phyloP scores from a whole-genome alignment of 1,140 invertebrate species.

The Temnothorax curvispinosus region DNA sequence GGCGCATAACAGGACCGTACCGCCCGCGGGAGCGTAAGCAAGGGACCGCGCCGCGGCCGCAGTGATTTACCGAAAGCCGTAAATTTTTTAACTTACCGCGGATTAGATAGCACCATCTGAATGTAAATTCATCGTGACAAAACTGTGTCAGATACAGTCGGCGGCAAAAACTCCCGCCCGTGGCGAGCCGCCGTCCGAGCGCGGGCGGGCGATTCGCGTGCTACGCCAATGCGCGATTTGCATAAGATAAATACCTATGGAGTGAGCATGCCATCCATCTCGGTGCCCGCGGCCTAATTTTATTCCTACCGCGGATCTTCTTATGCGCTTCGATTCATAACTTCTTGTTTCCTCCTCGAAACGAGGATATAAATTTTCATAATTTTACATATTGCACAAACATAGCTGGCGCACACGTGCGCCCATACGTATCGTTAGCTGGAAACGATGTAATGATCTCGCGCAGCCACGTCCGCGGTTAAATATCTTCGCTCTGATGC shows the following conservation, averaged over 20 bases:
- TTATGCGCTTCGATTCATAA: conserved; percentile 47
- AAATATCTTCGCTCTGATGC: neutral
- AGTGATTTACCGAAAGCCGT: conserved; percentile 81
- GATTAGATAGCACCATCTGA: conserved; percentile 80
- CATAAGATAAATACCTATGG: conserved; percentile 69
- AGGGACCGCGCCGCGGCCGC: conserved; percentile 18
- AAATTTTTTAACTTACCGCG: conserved; percentile 83
- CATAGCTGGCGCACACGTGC: neutral
- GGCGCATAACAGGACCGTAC: conserved; percentile 57
- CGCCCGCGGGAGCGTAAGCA: conserved; percentile 61
- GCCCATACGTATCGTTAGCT: conserved; percentile 27
- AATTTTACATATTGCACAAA: conserved; percentile 51
- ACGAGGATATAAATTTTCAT: conserved; percentile 51
- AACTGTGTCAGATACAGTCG: conserved; percentile 71
- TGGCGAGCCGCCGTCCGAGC: conserved; percentile 3
- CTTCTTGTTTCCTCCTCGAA: conserved; percentile 27
- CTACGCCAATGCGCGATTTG: conserved; percentile 67
- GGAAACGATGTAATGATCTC: conserved; percentile 1
- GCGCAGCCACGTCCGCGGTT: neutral
- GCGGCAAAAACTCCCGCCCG: conserved; percentile 41
- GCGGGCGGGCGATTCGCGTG: conserved; percentile 4
- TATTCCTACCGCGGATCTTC: conserved; percentile 58
- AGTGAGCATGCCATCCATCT: conserved; percentile 60
- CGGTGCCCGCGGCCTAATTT: conserved; percentile 58
- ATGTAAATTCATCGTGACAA: conserved; percentile 78